Evolutionary conservation across 53 echinoderm and acorn worm species (phyloP).

Genomic region (Patiria pectinifera): DNA sequence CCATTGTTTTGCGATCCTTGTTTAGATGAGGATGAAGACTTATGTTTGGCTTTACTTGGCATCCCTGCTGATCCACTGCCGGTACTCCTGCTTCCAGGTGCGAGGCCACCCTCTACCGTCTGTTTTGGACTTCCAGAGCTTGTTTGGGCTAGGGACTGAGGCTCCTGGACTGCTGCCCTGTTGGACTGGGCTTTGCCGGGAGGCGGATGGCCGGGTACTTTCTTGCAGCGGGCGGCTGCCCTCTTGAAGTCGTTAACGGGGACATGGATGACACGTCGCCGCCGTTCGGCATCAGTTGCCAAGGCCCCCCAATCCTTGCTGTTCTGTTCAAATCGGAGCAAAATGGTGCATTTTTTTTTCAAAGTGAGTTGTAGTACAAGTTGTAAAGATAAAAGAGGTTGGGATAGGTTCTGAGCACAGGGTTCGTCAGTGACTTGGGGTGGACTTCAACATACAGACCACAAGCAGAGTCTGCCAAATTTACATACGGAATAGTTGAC

Average conservation of each 20-base stretch:
- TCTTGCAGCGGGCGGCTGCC: conserved; percentile 38
- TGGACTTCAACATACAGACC: too few relatives aligned
- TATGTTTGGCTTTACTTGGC: neutral
- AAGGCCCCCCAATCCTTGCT: conserved; percentile 51
- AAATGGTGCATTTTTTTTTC: neutral
- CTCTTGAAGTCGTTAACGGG: neutral
- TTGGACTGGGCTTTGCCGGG: neutral
- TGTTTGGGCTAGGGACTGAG: neutral
- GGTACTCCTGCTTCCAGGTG: neutral
- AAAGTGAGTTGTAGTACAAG: neutral
- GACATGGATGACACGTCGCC: conserved; percentile 46
- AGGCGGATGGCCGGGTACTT: neutral
- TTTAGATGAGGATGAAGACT: neutral
- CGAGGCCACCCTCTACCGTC: neutral
- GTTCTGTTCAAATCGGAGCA: neutral
- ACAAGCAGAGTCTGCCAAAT: too few relatives aligned
- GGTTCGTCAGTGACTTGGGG: too few relatives aligned
- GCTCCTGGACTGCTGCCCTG: neutral
- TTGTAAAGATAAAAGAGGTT: neutral
- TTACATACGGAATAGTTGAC: too few relatives aligned
- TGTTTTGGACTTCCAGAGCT: neutral
- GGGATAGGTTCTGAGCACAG: too few relatives aligned
- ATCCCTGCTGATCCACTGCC: neutral
- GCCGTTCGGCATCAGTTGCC: conserved; percentile 46
- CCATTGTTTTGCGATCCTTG: neutral